phyloP scores from a whole-genome alignment of 2,888 invertebrate genomes.

The Clistopyga incitator region DNA sequence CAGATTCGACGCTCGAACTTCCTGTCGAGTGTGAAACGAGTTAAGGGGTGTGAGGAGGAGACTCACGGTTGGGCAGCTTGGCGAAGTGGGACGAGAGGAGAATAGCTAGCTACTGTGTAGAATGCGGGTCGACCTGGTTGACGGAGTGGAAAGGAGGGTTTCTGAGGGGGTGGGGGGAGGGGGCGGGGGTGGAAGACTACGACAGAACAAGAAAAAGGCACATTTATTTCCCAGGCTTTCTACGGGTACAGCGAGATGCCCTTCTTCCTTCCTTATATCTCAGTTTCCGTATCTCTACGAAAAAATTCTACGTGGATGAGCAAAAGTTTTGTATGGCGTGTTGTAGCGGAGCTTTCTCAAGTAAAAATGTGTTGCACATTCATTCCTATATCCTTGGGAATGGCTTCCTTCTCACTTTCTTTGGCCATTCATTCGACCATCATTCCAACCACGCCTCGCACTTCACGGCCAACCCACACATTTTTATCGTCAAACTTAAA shows the following conservation, averaged over 20 bases:
- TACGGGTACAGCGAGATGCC: constrained; percentile 46
- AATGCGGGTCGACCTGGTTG: constrained; percentile 63
- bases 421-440: constrained; percentile 45
- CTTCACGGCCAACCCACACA: constrained; percentile 8
- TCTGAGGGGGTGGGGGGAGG: constrained; percentile 13
- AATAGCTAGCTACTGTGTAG: constrained; percentile 13
- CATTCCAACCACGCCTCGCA: not conserved
- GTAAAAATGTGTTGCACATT: constrained; percentile 22
- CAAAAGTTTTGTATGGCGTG: constrained; percentile 41
- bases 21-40: constrained; percentile 59
- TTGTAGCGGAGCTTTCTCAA: constrained; percentile 33
- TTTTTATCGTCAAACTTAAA: constrained; percentile 42
- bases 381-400: constrained; percentile 39
- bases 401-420: constrained; percentile 9
- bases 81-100: not conserved
- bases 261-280: constrained; percentile 31
- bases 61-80: constrained; percentile 31
- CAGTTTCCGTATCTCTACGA: constrained; percentile 5
- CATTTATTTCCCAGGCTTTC: constrained; percentile 63
- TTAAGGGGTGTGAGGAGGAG: constrained; percentile 34
- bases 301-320: constrained; percentile 32
- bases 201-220: constrained; percentile 56
- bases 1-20: constrained; percentile 54
- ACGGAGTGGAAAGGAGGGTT: constrained; percentile 57
- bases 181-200: not conserved